Conservation (phyloP, 2,888 invertebrate genomes). For the Syrphus vitripennis region DNA sequence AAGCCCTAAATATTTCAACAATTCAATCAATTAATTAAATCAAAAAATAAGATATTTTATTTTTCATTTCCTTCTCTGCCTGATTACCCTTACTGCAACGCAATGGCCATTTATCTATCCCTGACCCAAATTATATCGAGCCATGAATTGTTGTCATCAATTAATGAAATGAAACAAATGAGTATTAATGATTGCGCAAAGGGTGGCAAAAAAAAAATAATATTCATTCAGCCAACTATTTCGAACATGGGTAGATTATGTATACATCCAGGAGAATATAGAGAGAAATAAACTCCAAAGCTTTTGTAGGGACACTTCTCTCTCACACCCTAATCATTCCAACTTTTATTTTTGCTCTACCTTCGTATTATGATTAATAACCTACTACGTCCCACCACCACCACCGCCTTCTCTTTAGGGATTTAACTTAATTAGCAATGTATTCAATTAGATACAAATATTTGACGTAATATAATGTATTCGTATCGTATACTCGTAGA, state of each 20-base stretch:
- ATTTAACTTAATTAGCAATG: constrained; percentile 59
- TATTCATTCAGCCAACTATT: neutral
- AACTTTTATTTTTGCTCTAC: constrained; percentile 26
- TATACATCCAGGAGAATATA: neutral
- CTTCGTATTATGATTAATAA: constrained; percentile 51
- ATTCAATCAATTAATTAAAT: neutral
- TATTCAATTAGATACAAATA: constrained; percentile 64
- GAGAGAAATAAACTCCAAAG: neutral
- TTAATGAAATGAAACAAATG: constrained; percentile 57
- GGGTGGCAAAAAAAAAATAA: neutral
- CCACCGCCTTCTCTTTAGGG: constrained; percentile 28
- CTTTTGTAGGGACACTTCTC: neutral
- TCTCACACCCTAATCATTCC: neutral
- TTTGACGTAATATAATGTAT: constrained; percentile 17
- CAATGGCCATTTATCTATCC: neutral
- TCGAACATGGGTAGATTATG: too few relatives aligned
- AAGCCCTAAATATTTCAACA: neutral
- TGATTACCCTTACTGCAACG: too few relatives aligned
- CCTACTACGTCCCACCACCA: too few relatives aligned
- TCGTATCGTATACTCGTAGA: too few relatives aligned
- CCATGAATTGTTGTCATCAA: constrained; percentile 38
- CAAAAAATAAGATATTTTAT: neutral
- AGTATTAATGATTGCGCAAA: constrained; percentile 46
- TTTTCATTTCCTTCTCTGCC: neutral
- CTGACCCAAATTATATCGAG: constrained; percentile 18